Conservation (phyloP, 2,888 invertebrate species). For the Drosophila merina region DNA sequence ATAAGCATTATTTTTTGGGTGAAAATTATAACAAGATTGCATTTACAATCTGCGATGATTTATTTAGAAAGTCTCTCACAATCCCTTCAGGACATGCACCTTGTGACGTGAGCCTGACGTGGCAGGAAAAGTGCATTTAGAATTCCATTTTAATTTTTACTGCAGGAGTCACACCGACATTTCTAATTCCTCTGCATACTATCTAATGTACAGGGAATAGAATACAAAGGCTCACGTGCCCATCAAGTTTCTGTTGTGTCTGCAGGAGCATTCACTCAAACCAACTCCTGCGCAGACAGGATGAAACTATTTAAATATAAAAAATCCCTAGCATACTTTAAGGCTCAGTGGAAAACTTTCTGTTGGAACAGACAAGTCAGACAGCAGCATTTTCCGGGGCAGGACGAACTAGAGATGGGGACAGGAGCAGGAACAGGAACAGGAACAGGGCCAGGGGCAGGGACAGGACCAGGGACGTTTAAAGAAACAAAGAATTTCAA, state of each 20-base stretch:
- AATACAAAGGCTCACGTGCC: slow-evolving; percentile 9
- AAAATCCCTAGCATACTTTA: slow-evolving; percentile 63
- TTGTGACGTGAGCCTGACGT: neutral
- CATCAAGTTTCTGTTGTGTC: slow-evolving; percentile 23
- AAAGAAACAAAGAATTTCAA: slow-evolving; percentile 53
- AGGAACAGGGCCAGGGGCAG: slow-evolving; percentile 4
- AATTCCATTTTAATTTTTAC: slow-evolving; percentile 21
- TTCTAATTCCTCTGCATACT: slow-evolving; percentile 25
- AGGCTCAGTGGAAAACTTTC: slow-evolving; percentile 47
- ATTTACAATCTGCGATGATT: no score
- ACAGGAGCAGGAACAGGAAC: neutral
- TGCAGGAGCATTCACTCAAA: slow-evolving; percentile 20
- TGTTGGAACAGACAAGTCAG: slow-evolving; percentile 25
- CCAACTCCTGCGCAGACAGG: slow-evolving; percentile 2
- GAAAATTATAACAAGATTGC: neutral
- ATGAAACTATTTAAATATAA: slow-evolving; percentile 49
- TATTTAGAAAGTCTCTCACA: no score
- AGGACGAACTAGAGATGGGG: neutral
- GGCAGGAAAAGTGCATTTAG: neutral
- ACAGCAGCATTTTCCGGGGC: slow-evolving; percentile 11
- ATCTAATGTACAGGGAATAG: slow-evolving; percentile 2
- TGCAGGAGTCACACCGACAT: slow-evolving; percentile 11
- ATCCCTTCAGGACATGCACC: neutral
- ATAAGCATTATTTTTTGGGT: neutral
- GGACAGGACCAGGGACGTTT: slow-evolving; percentile 16